These are phyloP conservation scores for Delichon dasypus DNA, from an alignment of 2,797 vertebrate species.

Conservation along the genomic window DNA sequence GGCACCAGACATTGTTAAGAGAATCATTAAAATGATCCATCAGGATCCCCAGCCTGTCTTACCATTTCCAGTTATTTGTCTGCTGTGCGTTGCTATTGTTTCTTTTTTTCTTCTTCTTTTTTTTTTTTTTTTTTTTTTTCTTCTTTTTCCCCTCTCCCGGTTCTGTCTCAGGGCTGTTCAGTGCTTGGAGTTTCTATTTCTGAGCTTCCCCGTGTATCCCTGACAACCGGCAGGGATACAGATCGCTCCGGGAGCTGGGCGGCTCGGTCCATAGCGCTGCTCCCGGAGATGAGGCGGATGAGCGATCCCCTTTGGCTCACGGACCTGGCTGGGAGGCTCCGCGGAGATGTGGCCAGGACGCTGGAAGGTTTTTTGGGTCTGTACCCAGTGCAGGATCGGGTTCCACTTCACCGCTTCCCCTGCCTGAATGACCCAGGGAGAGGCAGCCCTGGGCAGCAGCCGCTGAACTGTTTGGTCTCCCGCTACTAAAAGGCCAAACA, in stretches of 20 bases:
- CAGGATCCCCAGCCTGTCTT: background rate
- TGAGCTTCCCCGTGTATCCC: background rate
- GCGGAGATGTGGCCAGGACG: background rate
- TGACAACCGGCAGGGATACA: background rate
- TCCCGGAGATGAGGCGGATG: background rate
- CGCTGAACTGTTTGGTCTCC: constrained; percentile 6
- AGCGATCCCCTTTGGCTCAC: background rate
- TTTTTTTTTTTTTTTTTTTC: background rate
- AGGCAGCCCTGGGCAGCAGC: constrained; percentile 20
- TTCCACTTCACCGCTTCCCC: background rate
- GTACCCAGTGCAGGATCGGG: background rate
- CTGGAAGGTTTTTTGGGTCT: background rate
- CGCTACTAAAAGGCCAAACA: background rate
- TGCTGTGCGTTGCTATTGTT: background rate
- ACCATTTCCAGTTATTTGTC: background rate
- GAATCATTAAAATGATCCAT: background rate
- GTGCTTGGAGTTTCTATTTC: background rate
- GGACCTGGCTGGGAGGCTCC: background rate
- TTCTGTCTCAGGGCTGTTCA: background rate
- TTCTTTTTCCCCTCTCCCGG: background rate
- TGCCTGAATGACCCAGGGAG: background rate
- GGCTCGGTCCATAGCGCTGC: background rate
- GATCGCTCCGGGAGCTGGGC: background rate
- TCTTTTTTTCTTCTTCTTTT: no score
- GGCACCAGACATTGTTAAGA: background rate